Conservation (phyloP, 2,797 vertebrate genomes). For the Saguinus oedipus region DNA sequence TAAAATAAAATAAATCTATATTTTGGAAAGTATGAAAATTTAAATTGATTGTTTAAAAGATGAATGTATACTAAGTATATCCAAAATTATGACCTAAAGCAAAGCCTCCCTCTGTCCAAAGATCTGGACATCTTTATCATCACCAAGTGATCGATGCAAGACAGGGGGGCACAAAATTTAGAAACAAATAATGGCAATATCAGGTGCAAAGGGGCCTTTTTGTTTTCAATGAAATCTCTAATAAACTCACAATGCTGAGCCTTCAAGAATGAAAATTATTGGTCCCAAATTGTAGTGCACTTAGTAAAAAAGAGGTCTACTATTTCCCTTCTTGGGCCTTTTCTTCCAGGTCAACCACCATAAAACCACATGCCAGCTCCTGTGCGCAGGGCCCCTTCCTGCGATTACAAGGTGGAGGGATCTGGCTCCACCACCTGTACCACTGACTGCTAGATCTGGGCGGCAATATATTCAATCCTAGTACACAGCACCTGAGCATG, state of each 20-base stretch:
- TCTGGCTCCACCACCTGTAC: rapidly evolving
- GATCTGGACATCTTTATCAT: not conserved
- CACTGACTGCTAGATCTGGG: not conserved
- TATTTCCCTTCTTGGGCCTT: not conserved
- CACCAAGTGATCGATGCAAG: not conserved
- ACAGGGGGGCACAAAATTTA: not conserved
- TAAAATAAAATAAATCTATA: not conserved
- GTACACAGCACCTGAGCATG: not conserved
- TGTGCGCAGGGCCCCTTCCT: rapidly evolving
- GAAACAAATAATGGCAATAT: not conserved
- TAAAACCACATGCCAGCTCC: not conserved
- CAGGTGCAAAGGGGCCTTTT: not conserved
- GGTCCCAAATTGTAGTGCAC: not conserved
- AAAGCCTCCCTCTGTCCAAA: not conserved
- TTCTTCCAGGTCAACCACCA: not conserved
- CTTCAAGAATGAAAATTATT: not conserved
- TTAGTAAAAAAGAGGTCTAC: not conserved
- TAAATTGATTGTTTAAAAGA: not conserved
- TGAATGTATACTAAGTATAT: not conserved
- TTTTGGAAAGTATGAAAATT: not conserved
- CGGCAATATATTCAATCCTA: rapidly evolving
- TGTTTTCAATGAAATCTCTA: not conserved
- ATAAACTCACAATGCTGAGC: not conserved
- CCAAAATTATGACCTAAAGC: not conserved
- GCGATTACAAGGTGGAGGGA: rapidly evolving